Evolutionary conservation across 2,888 invertebrate genomes (phyloP), one percentile per base, ranked within the genome.

Genomic region (Prosopocoilus inquinatus): DNA sequence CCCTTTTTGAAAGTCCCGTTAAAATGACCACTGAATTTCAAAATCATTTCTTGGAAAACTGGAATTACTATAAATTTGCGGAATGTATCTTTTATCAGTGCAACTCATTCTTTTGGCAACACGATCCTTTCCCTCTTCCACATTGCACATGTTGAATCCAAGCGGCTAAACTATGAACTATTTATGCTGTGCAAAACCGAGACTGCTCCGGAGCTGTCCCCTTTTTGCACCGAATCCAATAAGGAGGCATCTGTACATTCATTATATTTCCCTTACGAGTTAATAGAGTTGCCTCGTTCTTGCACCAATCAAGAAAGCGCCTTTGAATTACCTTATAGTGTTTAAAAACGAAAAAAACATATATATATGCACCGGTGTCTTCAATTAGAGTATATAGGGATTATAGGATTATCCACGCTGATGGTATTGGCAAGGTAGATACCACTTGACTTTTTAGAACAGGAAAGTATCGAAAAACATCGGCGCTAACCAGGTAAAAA

Each of bases 21-120:
- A 16, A 44, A 44, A 44, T 44, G 12, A 12, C 12, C 46, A 46
- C 46, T 20, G 28, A 46, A 46, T 20, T 46, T 46, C 28, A 46
- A 46, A 46, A 46, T 46, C 28, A 20, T 46, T 46, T 46, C 46
- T 28, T 46, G 46, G 46, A 8, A 46, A 46, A 46, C 46, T 46
- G 50, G 44, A 52, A 56, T 48, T 35, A 51, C 39, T 56, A 33
- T 38, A 52, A 52, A 56, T 56, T 47, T 57, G 43, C 52, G 47
- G 44, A 49, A 54, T 51, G 9, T 47, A 32, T 28, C 32, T 47
- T 47, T 32, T 47, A 16, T 28, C 9, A 20, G 15, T 46, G 46
- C 20, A 46, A 51, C 47, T 49, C 49, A 61, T 57, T 62, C 57
- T 52, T 59, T 50, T 46, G 60, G 57, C 50, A 52, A 32, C 33